Base-by-base conservation (phyloP, 2,888 invertebrate species). In the Mayetiola destructor region DNA sequence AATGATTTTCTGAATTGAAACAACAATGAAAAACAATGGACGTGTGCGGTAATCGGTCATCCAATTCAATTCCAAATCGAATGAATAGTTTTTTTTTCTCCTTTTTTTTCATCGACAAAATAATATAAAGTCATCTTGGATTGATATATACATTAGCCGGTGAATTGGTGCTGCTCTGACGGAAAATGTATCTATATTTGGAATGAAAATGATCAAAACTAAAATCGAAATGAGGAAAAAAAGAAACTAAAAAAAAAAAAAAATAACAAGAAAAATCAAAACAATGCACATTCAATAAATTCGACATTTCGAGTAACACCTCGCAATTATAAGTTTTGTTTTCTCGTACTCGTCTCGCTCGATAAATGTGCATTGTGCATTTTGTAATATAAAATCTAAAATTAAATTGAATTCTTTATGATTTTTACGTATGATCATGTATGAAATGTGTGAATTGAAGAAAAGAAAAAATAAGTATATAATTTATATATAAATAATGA, bases 231-330 rank as follows among this genome's bases (percentile, higher is more conserved):
- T 16, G 12, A 37, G 37, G 14, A 42, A 21, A 12, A 4, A 21
- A 21, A 18, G 3, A 42, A 42, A 12, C 23, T 42, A 42, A 21
- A 42, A 14, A 2, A 9, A 23, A 5, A 23, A 23, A 42, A n/a
- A n/a, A n/a, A n/a, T n/a, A n/a, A n/a, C 23, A 27, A 27, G 23
- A n/a, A 14, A 37, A 12, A 37, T 12, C 14, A 9, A 48, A 12
- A 48, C 27, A 48, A 48, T 48, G 10, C 48, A 48, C 48, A 48
- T 48, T 48, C 48, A 16, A 48, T 5, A 48, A 48, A 48, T 48
- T n/a, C n/a, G 48, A 48, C 48, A 48, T 48, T 48, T 48, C 48
- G 48, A 48, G 48, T 48, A 48, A 48, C 48, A 48, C 48, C 48
- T 48, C 48, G 48, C 27, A 18, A 27, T 48, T 48, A 48, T 27